Base-by-base conservation (phyloP, 2,797 vertebrate species). In the Brachymystax lenok region DNA sequence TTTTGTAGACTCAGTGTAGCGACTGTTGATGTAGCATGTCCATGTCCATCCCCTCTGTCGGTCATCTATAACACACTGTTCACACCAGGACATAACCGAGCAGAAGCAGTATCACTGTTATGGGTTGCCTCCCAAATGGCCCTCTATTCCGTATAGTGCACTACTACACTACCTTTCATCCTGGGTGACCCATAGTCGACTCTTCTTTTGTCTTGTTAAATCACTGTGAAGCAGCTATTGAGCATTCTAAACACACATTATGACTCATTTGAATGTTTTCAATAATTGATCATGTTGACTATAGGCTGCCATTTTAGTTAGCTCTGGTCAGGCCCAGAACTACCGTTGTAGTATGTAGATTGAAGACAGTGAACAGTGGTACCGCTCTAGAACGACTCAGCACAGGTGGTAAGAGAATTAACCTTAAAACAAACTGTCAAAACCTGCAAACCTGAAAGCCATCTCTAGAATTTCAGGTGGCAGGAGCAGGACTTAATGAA, bases 401-500 rank as follows among this genome's bases (percentile, higher is more conserved):
- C 28, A 67, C 64, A 67, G 67, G 67, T 69, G 67, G 67, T n/a
- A 8, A 19, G 64, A 67, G 4, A 67, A 30, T 33, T 19, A 30
- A 67, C 66, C 14, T 30, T 27, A 13, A 19, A 67, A 17, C 28
- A 7, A 28, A 14, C 24, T 4, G 30, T 66, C 24, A 16, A 30
- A 27, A 66, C 27, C 8, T 59, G 5, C 14, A 8, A 14, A 66
- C 24, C 56, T 59, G 27, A 28, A 66, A 66, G 30, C 17, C 50
- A 30, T n/a, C 46, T 52, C 27, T n/a, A 7, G 24, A 27, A 69
- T 46, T 63, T 69, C 21, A 33, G 54, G 35, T 33, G 59, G 19
- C 68, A 46, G 69, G 30, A 76, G 24, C 68, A 28, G 59, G 12
- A 59, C 35, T 24, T 50, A 81, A 77, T 71, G 35, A 40, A 79